Evolutionary conservation across 1,140 invertebrate genomes (phyloP), one percentile per base, ranked within the genome.

Genomic region (Daktulosphaira vitifoliae): DNA sequence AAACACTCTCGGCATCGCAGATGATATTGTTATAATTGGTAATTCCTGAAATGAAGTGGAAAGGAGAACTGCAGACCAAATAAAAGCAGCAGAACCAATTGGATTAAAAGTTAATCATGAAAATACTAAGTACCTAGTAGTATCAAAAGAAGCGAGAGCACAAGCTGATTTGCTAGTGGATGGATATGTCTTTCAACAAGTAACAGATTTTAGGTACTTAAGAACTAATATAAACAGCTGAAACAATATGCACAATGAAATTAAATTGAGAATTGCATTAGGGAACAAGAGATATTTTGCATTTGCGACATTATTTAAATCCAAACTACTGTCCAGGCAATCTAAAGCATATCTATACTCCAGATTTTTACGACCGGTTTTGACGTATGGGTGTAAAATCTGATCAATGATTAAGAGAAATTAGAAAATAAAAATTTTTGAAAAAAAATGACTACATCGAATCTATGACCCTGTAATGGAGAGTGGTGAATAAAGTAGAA

Each of bases 101-200:
- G 53, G 23, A 56, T 25, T 56, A 33, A 33, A 56, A 56, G 33
- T 56, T 13, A 56, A 56, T 56, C 25, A 56, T 42, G 38, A 56
- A 22, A 56, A 37, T 6, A 37, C 53, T 8, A 37, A 56, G 18
- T 56, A 56, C 18, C 13, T 56, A 37, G 33, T 26, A 56, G 53
- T 56, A 33, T 26, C 18, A 37, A 56, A 16, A 22, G 9, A 22
- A n/a, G 9, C 6, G 18, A 26, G 33, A 5, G 33, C 5, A 3
- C 22, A 37, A 13, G 18, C 53, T n/a, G 39, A 44, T 44, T 11
- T 44, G 39, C n/a, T 7, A 16, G 39, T 44, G 15, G n/a, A 44
- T 44, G n/a, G n/a, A n/a, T n/a, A n/a, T n/a, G 39, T 44, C 39
- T 44, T 44, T 15, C 39, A 44, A 16, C 39, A 44, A 44, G n/a